Conservation (phyloP, 2,113 vertebrate species). For the Periophthalmus modestus region DNA sequence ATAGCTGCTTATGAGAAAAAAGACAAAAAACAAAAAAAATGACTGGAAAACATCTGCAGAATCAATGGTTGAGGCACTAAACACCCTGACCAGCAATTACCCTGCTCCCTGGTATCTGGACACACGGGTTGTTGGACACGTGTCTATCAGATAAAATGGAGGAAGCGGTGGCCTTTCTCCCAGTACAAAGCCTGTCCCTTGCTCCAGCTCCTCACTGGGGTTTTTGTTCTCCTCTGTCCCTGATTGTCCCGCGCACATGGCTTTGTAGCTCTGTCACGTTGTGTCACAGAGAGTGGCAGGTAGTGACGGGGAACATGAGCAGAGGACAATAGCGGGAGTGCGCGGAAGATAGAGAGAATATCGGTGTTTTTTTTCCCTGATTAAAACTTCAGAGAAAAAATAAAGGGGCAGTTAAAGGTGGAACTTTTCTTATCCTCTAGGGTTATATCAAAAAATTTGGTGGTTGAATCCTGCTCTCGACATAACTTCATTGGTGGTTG, state of each 20-base stretch:
- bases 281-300: not conserved
- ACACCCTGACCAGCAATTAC: conserved; percentile 1
- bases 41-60: too few relatives aligned
- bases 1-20: too few relatives aligned
- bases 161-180: not conserved
- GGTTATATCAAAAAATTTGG: too few relatives aligned
- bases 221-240: not conserved
- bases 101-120: not conserved
- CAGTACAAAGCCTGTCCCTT: not conserved
- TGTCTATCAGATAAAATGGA: not conserved
- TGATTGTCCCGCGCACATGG: not conserved
- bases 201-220: not conserved
- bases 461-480: too few relatives aligned
- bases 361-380: not conserved
- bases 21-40: too few relatives aligned
- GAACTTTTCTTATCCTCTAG: too few relatives aligned
- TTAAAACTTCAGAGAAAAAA: too few relatives aligned
- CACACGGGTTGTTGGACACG: not conserved
- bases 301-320: not conserved
- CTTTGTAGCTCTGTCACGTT: not conserved
- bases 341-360: not conserved
- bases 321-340: not conserved
- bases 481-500: too few relatives aligned
- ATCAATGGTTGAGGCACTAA: too few relatives aligned
- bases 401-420: too few relatives aligned